These are phyloP conservation scores for Nemopilema nomurai DNA, from an alignment of 30 jellyfish, hydroid and myxozoan genomes.

Conservation along the genomic window DNA sequence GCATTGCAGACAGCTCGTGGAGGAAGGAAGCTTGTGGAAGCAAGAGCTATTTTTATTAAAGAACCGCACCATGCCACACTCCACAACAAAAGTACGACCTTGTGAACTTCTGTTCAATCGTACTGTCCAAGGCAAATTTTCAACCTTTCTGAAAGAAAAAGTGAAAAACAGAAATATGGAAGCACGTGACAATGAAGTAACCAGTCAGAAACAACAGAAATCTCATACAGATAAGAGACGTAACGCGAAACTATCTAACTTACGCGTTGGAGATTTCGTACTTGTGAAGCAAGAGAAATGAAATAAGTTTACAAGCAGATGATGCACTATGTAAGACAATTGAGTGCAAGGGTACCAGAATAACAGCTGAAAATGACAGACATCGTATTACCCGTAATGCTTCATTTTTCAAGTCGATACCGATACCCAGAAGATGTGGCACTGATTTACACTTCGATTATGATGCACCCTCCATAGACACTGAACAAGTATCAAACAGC, in stretches of 20 bases:
- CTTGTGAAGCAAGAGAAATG: not conserved
- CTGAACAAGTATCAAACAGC: too few species aligned
- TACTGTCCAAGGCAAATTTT: not conserved
- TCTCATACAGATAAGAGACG: not conserved
- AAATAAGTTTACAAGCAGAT: too few species aligned
- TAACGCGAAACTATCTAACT: not conserved
- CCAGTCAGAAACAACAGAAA: not conserved
- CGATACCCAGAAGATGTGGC: too few species aligned
- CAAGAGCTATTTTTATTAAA: slow-evolving; percentile 43
- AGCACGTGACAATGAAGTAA: not conserved
- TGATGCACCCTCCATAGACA: too few species aligned
- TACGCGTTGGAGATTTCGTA: not conserved
- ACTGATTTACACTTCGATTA: too few species aligned
- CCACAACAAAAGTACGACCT: too few species aligned
- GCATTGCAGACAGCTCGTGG: slow-evolving; percentile 33
- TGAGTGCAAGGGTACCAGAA: too few species aligned
- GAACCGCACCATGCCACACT: too few species aligned
- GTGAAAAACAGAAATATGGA: not conserved
- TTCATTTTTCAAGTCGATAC: too few species aligned
- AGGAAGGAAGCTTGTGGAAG: slow-evolving; percentile 60
- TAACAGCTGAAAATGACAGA: too few species aligned
- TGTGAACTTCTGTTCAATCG: not conserved
- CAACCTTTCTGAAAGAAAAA: not conserved
- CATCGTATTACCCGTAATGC: too few species aligned
- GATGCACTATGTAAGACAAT: too few species aligned